Conservation (phyloP, 2,888 invertebrate species). For the Gibbula magus region DNA sequence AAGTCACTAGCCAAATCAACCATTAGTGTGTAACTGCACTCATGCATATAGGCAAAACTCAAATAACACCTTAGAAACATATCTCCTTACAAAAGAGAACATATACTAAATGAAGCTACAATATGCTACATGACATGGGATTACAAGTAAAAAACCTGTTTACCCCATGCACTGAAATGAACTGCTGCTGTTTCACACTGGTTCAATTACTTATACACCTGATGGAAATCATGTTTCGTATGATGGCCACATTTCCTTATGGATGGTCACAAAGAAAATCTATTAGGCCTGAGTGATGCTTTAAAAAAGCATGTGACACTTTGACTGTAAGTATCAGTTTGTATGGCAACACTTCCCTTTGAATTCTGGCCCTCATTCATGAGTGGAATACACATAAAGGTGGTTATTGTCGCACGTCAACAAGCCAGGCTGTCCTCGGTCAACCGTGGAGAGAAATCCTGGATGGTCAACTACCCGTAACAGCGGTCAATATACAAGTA, state of each 20-base stretch:
- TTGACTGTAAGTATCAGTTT: background rate
- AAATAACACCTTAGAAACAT: too few relatives aligned
- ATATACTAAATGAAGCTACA: too few relatives aligned
- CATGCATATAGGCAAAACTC: too few relatives aligned
- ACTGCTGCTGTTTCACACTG: too few relatives aligned
- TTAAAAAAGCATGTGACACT: background rate
- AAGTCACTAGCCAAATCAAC: too few relatives aligned
- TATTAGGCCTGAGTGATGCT: background rate
- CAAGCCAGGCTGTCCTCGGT: background rate
- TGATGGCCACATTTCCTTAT: background rate
- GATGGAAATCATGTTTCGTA: background rate
- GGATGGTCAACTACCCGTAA: background rate
- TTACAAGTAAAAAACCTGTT: too few relatives aligned
- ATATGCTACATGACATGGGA: too few relatives aligned
- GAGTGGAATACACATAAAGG: background rate
- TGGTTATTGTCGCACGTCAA: background rate
- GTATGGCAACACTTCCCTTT: conserved; percentile 11
- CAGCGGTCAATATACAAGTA: conserved; percentile 7
- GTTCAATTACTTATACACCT: background rate
- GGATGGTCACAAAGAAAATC: background rate
- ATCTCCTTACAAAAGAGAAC: too few relatives aligned
- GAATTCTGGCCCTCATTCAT: background rate
- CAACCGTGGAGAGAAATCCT: background rate
- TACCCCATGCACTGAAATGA: too few relatives aligned
- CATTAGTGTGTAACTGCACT: too few relatives aligned